A percentile compares a stretch with the other conserved stretches of the same genome.
phyloP scores from a whole-genome alignment of 1,140 invertebrate species.

The Rhyzopertha dominica region DNA sequence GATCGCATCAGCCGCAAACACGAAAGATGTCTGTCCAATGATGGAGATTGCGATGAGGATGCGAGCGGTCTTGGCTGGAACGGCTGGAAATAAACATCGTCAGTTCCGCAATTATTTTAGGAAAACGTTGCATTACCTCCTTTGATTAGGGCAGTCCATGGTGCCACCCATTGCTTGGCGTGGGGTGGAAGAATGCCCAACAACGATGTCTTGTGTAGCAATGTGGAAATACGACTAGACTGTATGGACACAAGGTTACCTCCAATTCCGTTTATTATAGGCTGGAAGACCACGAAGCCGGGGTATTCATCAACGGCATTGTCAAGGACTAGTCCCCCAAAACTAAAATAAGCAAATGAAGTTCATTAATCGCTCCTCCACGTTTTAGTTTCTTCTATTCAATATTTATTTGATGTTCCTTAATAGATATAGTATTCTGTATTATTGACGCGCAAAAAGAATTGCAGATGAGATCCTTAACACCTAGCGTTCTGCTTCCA shows the following conservation, averaged over 20 bases:
- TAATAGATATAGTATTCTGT: too few relatives aligned
- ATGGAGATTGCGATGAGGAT: slow-evolving; percentile 81
- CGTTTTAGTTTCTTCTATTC: too few relatives aligned
- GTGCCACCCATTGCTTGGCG: slow-evolving; percentile 68
- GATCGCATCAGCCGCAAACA: slow-evolving; percentile 73
- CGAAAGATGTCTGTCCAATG: slow-evolving; percentile 89
- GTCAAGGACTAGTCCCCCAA: slow-evolving; percentile 77
- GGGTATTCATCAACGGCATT: slow-evolving; percentile 65
- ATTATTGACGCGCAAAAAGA: too few relatives aligned
- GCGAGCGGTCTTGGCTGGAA: slow-evolving; percentile 74
- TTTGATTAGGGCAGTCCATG: slow-evolving; percentile 74
- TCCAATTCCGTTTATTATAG: slow-evolving; percentile 92
- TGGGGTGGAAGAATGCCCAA: slow-evolving; percentile 71
- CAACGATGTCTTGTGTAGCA: slow-evolving; percentile 76
- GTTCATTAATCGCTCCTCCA: slow-evolving; percentile 1
- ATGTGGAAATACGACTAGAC: slow-evolving; percentile 89
- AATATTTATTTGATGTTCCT: too few relatives aligned
- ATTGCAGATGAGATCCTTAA: too few relatives aligned
- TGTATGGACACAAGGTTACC: slow-evolving; percentile 97
- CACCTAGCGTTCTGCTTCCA: too few relatives aligned
- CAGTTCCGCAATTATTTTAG: slow-evolving; percentile 1
- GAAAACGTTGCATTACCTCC: slow-evolving; percentile 58
- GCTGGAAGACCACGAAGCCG: slow-evolving; percentile 86
- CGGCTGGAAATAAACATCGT: slow-evolving; percentile 50
- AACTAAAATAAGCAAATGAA: slow-evolving; percentile 49